Conservation (phyloP, 2,797 vertebrate species). For the Streptopelia turtur region DNA sequence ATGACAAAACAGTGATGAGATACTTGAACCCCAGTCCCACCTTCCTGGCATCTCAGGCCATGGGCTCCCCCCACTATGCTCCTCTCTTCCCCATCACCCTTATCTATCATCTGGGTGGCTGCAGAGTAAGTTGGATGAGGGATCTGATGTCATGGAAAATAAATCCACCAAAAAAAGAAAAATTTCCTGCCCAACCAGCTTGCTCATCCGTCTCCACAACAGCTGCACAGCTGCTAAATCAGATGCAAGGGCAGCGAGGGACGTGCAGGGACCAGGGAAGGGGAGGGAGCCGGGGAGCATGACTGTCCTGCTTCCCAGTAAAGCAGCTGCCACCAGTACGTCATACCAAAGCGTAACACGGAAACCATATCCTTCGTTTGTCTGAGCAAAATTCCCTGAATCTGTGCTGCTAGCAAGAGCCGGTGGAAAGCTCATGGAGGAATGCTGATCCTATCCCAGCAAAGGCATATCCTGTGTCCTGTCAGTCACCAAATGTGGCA, state of each 20-base stretch:
- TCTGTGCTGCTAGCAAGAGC: not conserved
- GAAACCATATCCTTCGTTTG: not conserved
- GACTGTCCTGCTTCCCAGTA: not conserved
- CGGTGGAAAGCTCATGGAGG: not conserved
- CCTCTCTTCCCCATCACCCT: not conserved
- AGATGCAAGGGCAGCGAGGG: not conserved
- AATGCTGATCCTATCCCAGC: not conserved
- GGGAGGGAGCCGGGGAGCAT: not conserved
- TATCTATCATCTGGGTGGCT: not conserved
- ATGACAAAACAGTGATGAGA: not conserved
- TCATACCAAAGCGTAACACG: not conserved
- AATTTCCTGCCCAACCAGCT: not conserved
- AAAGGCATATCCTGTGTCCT: not conserved
- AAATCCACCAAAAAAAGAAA: not conserved
- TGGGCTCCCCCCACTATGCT: not conserved
- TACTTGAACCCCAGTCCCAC: not conserved
- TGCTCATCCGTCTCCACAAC: not conserved
- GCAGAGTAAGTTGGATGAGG: not conserved
- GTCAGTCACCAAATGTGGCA: not conserved
- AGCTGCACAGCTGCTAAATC: slow-evolving; percentile 19
- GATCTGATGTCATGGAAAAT: not conserved
- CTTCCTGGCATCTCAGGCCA: not conserved
- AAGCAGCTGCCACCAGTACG: not conserved
- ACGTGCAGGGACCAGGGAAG: not conserved
- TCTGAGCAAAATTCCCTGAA: slow-evolving; percentile 33